Evolutionary conservation across 64 coral and sea anemone species (phyloP), one percentile per base, ranked within the genome.

Genomic region (Stichodactyla helianthus): DNA sequence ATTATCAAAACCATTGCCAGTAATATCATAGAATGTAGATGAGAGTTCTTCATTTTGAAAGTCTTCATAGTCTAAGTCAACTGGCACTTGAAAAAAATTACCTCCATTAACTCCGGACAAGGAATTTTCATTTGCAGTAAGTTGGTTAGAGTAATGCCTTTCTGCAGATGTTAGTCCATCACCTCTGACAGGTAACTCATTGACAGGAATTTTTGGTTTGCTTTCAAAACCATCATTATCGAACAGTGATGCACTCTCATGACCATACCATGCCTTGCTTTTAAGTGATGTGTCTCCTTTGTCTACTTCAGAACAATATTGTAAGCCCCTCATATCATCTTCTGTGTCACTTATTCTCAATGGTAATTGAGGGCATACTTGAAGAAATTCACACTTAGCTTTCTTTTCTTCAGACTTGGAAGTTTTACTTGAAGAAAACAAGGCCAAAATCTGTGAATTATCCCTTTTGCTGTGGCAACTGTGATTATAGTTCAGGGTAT

Each of bases 391-490:
- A 23, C 1, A 44, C 2, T 26, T 10, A 74, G 8, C 68, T 12
- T 10, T 31, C 23, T 74, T 26, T 28, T 74, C 68, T 31, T 74
- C 68, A 27, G 11, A 74, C 68, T 10, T 26, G 27, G 68, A 74
- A 0, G 8, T 51, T 17, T 9, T 52, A 4, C 20, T 81, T 53
- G 15, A 51, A 20, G 78, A 54, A 20, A 81, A 81, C 78, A 81
- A 81, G n/a, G 78, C 78, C 52, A 81, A 53, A 81, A 81, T 81
- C 22, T 81, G 78, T 53, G 78, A 81, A 7, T 44, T 52, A 15
- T 81, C 52, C 23, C 78, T 81, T 54, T 81, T 81, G 15, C 16
- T 53, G 10, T 19, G 13, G 17, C 77, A 51, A 10, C 15, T 52
- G 16, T 52, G 17, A 52, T 54, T 81, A 28, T 15, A 53, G 20